Evolutionary conservation across 2,113 vertebrate species (phyloP), one percentile per base, ranked within the genome.

Genomic region (Capreolus pygargus): DNA sequence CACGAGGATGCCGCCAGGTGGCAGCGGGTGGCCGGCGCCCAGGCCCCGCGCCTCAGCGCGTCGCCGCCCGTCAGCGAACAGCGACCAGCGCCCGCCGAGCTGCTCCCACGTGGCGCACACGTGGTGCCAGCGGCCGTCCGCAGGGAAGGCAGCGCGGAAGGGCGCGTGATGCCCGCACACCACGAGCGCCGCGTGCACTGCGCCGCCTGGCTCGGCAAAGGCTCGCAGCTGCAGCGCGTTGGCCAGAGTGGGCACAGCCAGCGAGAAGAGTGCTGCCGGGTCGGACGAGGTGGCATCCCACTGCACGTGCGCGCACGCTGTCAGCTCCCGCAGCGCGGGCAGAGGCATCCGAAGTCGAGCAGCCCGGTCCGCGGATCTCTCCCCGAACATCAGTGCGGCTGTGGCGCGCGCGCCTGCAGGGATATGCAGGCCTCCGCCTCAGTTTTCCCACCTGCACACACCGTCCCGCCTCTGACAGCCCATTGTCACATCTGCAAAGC

Each of bases 191-290:
- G 99, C 98, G 0, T 98, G 98, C 67, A 99, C 98, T 0, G 98
- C 98, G 7, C 99, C 98, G 6, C 98, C 96, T 17, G 98, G 95
- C 1, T 99, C 99, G 0, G 98, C 95, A 0, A 99, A 99, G 70
- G 99, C 99, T 0, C 99, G 99, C 19, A 99, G 98, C 98, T 99
- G 99, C 97, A 99, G 99, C 97, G 99, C 99, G 0, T 99, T 99
- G 33, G 98, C 99, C 39, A 99, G 99, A 1, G 98, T 88, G 0
- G 99, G 99, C 0, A 99, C 99, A 0, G 99, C 99, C 0, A 99
- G 99, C 11, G 99, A 99, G 98, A 99, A 99, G 94, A 99, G 86
- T 28, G 99, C 99, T 7, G 99, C 99, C 0, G 99, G 88, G 2
- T 99, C 98, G 4, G 97, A 95, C 91, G 98, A 98, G 4, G 96